Conservation (phyloP, 2,113 vertebrate species). For the Delphinapterus leucas region DNA sequence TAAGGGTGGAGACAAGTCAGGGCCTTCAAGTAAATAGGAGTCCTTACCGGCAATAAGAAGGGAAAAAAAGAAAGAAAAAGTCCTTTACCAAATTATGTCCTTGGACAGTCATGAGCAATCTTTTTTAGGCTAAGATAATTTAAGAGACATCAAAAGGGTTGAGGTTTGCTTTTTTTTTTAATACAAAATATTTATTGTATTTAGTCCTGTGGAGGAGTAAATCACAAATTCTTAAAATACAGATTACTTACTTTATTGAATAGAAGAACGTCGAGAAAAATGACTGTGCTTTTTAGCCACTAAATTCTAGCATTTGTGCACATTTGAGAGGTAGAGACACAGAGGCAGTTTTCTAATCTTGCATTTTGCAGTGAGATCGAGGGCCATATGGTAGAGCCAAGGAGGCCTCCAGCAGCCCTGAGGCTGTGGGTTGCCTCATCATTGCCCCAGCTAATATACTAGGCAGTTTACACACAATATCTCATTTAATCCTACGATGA, state of each 20-base stretch:
- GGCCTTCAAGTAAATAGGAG: not conserved
- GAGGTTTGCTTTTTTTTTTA: not conserved
- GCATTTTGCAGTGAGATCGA: not conserved
- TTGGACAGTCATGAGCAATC: not conserved
- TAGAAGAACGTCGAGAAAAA: not conserved
- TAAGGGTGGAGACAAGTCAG: not conserved
- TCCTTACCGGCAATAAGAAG: not conserved
- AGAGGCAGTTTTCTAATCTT: not conserved
- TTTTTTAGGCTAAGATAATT: not conserved
- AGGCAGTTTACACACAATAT: not conserved
- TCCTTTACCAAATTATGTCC: not conserved
- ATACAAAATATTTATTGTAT: not conserved
- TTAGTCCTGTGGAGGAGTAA: not conserved
- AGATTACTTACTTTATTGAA: not conserved
- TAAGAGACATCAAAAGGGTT: not conserved
- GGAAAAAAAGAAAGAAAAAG: not conserved
- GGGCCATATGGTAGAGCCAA: not conserved
- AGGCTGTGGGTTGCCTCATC: not conserved
- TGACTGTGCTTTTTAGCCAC: not conserved
- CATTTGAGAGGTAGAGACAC: not conserved
- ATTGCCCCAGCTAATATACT: not conserved
- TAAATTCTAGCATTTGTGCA: not conserved
- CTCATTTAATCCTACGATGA: constrained; percentile 10
- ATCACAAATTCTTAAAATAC: constrained; percentile 28
- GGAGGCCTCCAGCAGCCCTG: not conserved